Base-by-base conservation (phyloP, 2,888 invertebrate species). In the Standfussiana lucernea region DNA sequence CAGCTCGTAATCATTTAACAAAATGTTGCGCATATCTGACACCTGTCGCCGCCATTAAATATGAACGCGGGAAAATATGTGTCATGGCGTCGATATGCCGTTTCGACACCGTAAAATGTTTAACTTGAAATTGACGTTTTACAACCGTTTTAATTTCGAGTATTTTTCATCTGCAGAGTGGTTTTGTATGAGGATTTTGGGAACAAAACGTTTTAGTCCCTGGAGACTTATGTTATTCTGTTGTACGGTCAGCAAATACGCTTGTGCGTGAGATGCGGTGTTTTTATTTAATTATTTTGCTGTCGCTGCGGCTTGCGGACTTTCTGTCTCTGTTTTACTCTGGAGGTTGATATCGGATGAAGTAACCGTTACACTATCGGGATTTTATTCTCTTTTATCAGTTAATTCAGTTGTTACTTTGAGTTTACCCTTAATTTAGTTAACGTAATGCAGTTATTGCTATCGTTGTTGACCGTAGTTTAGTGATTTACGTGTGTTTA, bases 11-110 rank as follows among this genome's bases (percentile, higher is more conserved):
- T 74, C 66, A 74, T 87, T 72, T 62, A 80, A 85, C 76, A 80
- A 61, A 85, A 86, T 77, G 84, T 87, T 87, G 88, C 88, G 88
- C 87, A 86, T 80, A 83, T 88, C 91, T 91, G 93, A 93, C 96
- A 96, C 95, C 95, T 95, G 95, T 95, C 95, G 95, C 89, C 90
- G 92, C 89, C 92, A 95, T 95, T 94, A 94, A 93, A 93, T 92
- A 94, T 94, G 92, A 87, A 94, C 93, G 94, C 93, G 93, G 93
- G 94, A 94, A 93, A 93, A 93, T 93, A 92, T 90, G 92, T 93
- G 94, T 95, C 94, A 95, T 95, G 94, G 95, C 94, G 92, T 87
- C 92, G 86, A 90, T 92, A 91, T 91, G 90, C 93, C 92, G 91
- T 84, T 88, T 80, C 79, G 72, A 75, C 78, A 80, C 80, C 84